Conservation (phyloP, 30 jellyfish, hydroid and myxozoan genomes). For the Aurelia sp. region DNA sequence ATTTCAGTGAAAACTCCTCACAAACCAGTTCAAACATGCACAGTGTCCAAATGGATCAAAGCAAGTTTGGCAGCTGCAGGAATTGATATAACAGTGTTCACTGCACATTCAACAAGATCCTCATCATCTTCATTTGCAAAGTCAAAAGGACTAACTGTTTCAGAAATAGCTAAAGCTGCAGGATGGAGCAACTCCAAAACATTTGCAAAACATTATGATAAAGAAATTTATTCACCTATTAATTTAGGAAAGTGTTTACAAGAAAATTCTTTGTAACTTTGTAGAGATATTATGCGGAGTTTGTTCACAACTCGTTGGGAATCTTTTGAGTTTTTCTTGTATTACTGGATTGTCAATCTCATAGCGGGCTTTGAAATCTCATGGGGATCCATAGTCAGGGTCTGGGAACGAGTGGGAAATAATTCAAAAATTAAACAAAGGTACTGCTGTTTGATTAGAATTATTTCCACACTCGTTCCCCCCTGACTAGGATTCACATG, state of each 20-base stretch:
- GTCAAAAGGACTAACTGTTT: constrained; percentile 29
- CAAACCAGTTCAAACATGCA: constrained; percentile 31
- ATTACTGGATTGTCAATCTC: constrained; percentile 11
- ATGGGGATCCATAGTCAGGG: constrained; percentile 20
- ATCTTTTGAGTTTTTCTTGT: neutral
- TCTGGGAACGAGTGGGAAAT: no score
- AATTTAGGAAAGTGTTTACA: constrained; percentile 31
- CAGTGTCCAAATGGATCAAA: constrained; percentile 27
- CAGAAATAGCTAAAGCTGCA: neutral
- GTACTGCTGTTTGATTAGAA: no score
- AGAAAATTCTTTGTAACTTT: constrained; percentile 14
- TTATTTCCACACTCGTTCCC: no score
- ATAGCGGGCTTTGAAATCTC: constrained; percentile 38
- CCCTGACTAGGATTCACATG: no score
- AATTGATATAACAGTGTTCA: constrained; percentile 28
- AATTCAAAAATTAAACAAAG: no score
- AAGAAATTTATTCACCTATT: constrained; percentile 18
- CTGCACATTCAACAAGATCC: constrained; percentile 48
- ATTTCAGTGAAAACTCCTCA: constrained; percentile 38
- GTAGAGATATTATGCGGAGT: neutral
- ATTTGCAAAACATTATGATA: constrained; percentile 34
- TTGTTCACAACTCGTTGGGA: neutral
- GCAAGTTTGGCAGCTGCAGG: constrained; percentile 38
- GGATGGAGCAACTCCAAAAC: constrained; percentile 49
- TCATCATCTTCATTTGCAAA: constrained; percentile 34